These are phyloP conservation scores for Rotaria socialis DNA, from an alignment of 2,888 invertebrate species.

Conservation along the genomic window DNA sequence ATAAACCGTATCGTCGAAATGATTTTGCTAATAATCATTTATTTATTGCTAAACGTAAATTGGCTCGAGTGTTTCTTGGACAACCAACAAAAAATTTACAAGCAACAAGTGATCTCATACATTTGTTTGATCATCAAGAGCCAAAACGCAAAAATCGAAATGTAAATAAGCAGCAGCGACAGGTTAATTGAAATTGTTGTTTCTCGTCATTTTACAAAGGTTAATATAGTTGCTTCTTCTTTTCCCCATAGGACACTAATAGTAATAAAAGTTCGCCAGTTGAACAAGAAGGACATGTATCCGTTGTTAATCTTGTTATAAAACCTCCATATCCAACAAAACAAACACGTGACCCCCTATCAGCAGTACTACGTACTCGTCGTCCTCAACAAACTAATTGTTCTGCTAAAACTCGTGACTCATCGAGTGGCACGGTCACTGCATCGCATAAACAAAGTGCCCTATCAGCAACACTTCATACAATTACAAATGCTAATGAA, in stretches of 20 bases:
- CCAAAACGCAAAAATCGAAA: neutral
- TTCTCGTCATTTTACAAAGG: too few relatives aligned
- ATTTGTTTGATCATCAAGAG: neutral
- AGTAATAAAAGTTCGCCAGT: neutral
- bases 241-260: neutral
- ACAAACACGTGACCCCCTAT: neutral
- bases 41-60: neutral
- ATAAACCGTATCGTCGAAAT: neutral
- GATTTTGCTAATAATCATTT: conserved; percentile 30
- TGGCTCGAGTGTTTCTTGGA: neutral
- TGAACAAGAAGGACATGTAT: neutral
- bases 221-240: neutral
- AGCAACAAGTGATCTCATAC: neutral
- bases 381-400: neutral
- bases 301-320: neutral
- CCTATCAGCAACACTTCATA: too few relatives aligned
- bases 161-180: neutral
- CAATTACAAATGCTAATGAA: too few relatives aligned
- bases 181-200: neutral
- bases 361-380: neutral
- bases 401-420: too few relatives aligned
- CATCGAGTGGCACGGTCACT: too few relatives aligned
- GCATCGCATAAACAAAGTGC: too few relatives aligned
- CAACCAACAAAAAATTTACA: neutral
- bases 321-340: neutral